These are phyloP conservation scores for Cyclophora albipunctata DNA, from an alignment of 2,888 invertebrate genomes.

Conservation along the genomic window DNA sequence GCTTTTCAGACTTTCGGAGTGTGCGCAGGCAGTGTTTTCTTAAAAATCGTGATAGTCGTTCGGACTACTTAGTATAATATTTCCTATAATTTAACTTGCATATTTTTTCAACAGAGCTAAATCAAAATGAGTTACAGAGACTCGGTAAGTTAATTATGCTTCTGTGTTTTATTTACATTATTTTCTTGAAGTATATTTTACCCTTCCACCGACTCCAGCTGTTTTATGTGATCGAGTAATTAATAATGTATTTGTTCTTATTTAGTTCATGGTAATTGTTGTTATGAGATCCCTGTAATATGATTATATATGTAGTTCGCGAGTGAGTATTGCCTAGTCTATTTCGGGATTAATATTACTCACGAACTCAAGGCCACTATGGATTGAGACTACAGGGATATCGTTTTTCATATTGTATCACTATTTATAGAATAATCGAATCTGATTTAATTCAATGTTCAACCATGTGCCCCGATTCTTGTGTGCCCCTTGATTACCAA, in stretches of 20 bases:
- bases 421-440: conserved; percentile 12
- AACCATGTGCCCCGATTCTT: not conserved
- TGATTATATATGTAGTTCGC: conserved; percentile 26
- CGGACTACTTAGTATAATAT: too few relatives aligned
- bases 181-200: too few relatives aligned
- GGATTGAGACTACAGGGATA: conserved; percentile 27
- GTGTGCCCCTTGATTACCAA: not conserved
- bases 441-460: not conserved
- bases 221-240: too few relatives aligned
- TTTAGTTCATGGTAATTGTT: not conserved
- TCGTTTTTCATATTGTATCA: conserved; percentile 36
- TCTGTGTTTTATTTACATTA: conserved; percentile 1
- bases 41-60: too few relatives aligned
- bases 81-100: too few relatives aligned
- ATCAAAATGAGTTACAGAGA: conserved; percentile 59
- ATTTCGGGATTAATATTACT: conserved; percentile 47
- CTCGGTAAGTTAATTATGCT: conserved; percentile 52
- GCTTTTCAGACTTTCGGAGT: too few relatives aligned
- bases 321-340: conserved; percentile 30
- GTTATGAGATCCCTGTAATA: not conserved
- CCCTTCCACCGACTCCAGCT: too few relatives aligned
- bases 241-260: too few relatives aligned
- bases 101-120: too few relatives aligned
- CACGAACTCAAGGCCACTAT: conserved; percentile 52
- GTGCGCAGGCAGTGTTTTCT: too few relatives aligned